phyloP scores from a whole-genome alignment of 2,888 invertebrate species.

The Endotricha flammealis region DNA sequence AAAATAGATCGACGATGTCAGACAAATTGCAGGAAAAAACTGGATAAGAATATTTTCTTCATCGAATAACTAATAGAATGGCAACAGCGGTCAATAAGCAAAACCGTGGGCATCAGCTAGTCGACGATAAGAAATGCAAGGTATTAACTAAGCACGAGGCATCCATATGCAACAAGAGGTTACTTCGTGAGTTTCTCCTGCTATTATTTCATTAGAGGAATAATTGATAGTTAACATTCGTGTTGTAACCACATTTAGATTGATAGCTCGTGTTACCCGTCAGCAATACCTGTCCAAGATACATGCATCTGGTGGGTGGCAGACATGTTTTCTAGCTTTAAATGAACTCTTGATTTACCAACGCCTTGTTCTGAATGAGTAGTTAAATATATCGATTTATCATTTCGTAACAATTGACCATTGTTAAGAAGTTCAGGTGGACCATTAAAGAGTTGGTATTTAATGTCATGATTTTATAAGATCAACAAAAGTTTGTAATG shows the following conservation, averaged over 20 bases:
- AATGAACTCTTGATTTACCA: conserved; percentile 37
- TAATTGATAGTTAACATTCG: conserved; percentile 64
- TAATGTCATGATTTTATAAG: conserved; percentile 4
- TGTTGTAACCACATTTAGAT: conserved; percentile 60
- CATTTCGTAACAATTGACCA: conserved; percentile 49
- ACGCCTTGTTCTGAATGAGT: conserved; percentile 47
- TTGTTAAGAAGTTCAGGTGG: conserved; percentile 38
- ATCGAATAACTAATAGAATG: no score
- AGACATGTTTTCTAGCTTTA: conserved; percentile 27
- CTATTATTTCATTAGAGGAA: conserved; percentile 66
- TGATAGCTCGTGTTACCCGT: conserved; percentile 63
- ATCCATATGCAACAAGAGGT: conserved; percentile 28
- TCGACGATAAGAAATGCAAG: conserved; percentile 14
- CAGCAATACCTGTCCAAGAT: conserved; percentile 33
- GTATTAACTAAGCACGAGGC: conserved; percentile 19
- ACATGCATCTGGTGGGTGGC: conserved; percentile 44
- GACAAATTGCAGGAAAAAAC: no score
- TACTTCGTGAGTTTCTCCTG: conserved; percentile 50
- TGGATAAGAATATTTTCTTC: no score
- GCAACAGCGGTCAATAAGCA: no score
- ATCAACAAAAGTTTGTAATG: neutral
- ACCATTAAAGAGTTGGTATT: conserved; percentile 29
- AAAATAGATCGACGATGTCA: no score
- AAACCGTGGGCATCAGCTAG: no score
- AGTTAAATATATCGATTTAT: conserved; percentile 54